phyloP scores from a whole-genome alignment of 2,888 invertebrate genomes.

The Nipponacmea schrenckii region DNA sequence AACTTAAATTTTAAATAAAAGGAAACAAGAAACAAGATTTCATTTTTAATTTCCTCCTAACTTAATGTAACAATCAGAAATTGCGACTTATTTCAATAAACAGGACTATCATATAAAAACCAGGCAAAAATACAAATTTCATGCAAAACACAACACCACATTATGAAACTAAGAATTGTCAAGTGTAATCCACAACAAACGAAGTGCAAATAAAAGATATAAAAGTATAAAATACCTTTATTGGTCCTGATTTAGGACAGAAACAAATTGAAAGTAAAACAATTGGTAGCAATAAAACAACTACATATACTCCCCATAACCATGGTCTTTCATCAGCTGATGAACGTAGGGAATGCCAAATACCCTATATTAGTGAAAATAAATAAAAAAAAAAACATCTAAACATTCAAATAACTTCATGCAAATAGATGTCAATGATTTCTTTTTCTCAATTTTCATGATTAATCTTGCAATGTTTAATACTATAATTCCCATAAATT shows the following conservation, averaged over 20 bases:
- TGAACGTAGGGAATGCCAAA: conserved; percentile 78
- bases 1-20: too few relatives aligned
- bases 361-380: conserved; percentile 73
- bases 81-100: neutral
- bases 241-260: conserved; percentile 71
- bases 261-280: conserved; percentile 84
- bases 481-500: too few relatives aligned
- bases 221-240: conserved; percentile 51
- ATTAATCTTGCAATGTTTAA: too few relatives aligned
- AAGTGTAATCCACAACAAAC: neutral
- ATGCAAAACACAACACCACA: neutral
- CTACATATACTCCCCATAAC: conserved; percentile 87
- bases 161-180: too few relatives aligned
- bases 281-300: conserved; percentile 82
- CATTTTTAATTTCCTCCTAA: too few relatives aligned
- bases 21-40: too few relatives aligned
- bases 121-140: neutral
- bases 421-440: neutral
- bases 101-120: too few relatives aligned
- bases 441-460: neutral
- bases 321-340: conserved; percentile 88
- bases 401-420: neutral
- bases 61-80: too few relatives aligned
- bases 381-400: conserved; percentile 17
- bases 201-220: neutral